Evolutionary conservation across 2,797 vertebrate genomes (phyloP), one percentile per base, ranked within the genome.

Genomic region (Schizothorax lantsangensis): DNA sequence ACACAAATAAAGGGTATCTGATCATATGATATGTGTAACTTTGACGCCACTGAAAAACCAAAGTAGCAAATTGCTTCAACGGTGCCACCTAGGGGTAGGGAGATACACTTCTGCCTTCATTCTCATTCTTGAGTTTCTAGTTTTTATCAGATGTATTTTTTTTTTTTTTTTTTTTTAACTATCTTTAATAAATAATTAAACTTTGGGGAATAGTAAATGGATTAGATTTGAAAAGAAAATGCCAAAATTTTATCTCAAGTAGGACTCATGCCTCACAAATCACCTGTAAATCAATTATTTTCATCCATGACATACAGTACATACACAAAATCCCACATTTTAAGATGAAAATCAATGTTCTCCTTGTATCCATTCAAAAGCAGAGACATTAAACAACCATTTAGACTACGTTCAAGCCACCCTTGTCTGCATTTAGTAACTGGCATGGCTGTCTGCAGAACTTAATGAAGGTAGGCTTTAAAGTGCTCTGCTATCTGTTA

Each of bases 31-130:
- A 8, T 57, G 54, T 36, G 23, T 54, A 54, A 84, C 36, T 68
- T 36, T 52, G 40, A 36, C 26, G 33, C 45, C 40, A 12, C 45
- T 64, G 15, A 75, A 19, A 11, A 49, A 52, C 2, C 40, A 30
- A 23, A 68, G 11, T 0, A 30, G 62, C 90, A 92, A 87, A 47
- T 91, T 94, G 93, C 91, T 88, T 91, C 94, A 95, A 95, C 91
- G 95, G 91, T 93, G 94, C 95, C 95, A 94, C 93, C 95, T 84
- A 94, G 87, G 92, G 95, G 47, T 8, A 47, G 87, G 90, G 90
- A 84, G 80, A 89, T 85, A 43, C 80, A 57, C 30, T 33, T 87
- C 40, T 71, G 38, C 88, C 33, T 57, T 40, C 30, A 33, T 71
- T 81, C 14, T 49, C 71, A 40, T 54, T 88, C n/a, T 30, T 36